Base-by-base conservation (phyloP, 2,113 vertebrate genomes). In the Pomatorhinus ruficollis region DNA sequence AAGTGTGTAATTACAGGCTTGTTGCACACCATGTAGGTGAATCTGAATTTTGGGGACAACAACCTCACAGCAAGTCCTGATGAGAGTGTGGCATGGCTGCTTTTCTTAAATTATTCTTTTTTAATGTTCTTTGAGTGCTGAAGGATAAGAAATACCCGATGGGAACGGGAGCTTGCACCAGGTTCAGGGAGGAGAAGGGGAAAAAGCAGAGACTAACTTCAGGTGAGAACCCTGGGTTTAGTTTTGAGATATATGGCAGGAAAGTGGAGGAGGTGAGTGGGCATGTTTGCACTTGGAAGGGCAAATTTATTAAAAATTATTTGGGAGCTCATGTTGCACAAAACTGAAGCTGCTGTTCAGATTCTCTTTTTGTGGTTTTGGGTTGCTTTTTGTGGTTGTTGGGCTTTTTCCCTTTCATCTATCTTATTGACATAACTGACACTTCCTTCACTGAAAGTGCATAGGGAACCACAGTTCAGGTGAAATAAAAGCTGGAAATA, bases 11-110 rank as follows among this genome's bases (percentile, higher is more conserved):
- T 70, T 70, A 63, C 3, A n/a, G n/a, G 15, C 40, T 25, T 87
- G 30, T 79, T 70, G 39, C 23, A 61, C 12, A 30, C 10, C 40
- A 21, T 0, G 0, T 30, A 63, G n/a, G 7, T n/a, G 12, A 53
- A 28, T 69, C 47, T 60, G 47, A 54, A 24, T 53, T 70, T 79
- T 54, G 24, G 30, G n/a, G 20, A 54, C 13, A 47, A 11, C 15
- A 40, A 4, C 28, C 20, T 54, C 17, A 70, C 23, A 70, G 35
- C 24, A 16, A 23, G 22, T n/a, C 6, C 18, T 17, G n/a, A 78
- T 35, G 23, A 12, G 22, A 17, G 11, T 8, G 4, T 9, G n/a
- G 21, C 5, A 4, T 14, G 14, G 21, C 19, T 42, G 31, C 1
- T 39, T 11, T 14, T 61, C 33, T 3, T 50, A 9, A 7, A 2